Evolutionary conservation across 2,888 invertebrate species (phyloP).

Genomic region (Lasioglossum oenotherae): DNA sequence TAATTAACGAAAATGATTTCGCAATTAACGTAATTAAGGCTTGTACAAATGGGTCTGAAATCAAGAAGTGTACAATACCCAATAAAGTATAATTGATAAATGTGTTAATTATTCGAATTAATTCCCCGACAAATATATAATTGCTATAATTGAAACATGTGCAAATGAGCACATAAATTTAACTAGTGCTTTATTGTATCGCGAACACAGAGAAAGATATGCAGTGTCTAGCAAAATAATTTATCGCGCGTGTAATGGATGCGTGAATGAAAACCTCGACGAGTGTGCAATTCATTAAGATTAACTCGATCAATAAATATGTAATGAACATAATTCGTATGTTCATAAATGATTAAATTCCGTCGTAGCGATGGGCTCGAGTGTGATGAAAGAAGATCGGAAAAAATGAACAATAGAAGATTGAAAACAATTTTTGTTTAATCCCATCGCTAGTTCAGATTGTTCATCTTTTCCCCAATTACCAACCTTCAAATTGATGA

Average conservation of each 20-base stretch:
- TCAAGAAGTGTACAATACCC: neutral
- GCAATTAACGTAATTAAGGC: neutral
- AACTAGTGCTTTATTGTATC: neutral
- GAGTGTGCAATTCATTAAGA: neutral
- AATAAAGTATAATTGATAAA: neutral
- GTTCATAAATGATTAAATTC: neutral
- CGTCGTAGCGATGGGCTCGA: neutral
- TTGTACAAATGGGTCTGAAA: neutral
- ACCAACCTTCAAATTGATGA: neutral
- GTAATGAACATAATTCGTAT: neutral
- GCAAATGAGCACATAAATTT: neutral
- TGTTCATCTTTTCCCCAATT: neutral
- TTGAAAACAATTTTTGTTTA: neutral
- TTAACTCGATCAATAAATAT: neutral
- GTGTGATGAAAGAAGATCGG: neutral
- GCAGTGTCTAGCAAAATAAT: neutral
- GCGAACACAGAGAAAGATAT: neutral
- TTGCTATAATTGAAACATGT: neutral
- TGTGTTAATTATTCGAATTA: neutral
- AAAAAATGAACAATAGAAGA: neutral
- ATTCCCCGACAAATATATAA: neutral
- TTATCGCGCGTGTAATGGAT: neutral
- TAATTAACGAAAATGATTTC: neutral
- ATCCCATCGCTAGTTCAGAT: neutral
- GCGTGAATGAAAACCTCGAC: neutral